These are phyloP conservation scores for Phycodurus eques DNA, from an alignment of 2,113 vertebrate species.

Conservation along the genomic window DNA sequence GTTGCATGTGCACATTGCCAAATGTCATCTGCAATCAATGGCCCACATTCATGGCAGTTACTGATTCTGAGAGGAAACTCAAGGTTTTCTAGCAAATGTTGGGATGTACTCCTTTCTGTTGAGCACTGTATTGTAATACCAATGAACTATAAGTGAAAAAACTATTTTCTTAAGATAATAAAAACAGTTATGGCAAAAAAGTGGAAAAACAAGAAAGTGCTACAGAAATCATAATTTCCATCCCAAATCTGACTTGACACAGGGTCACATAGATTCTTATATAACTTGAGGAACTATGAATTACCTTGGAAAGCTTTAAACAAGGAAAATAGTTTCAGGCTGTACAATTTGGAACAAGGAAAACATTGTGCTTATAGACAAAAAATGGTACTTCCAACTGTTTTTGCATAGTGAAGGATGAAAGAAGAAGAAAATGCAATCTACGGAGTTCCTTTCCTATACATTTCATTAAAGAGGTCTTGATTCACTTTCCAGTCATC, in stretches of 20 bases:
- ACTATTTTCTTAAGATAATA: conserved; percentile 5
- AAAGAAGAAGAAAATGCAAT: background rate
- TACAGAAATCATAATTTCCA: conserved; percentile 40
- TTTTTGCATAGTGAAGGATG: background rate
- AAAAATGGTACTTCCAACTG: background rate
- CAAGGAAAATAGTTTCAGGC: background rate
- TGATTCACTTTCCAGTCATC: background rate
- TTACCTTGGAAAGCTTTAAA: conserved; percentile 35
- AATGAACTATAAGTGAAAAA: conserved; percentile 10
- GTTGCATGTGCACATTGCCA: background rate
- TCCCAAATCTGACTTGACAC: conserved; percentile 45
- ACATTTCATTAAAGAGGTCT: background rate
- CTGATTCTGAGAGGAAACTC: background rate
- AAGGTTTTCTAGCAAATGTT: background rate
- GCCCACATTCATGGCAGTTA: background rate
- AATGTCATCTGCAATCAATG: background rate
- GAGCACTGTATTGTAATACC: background rate
- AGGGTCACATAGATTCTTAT: conserved; percentile 18
- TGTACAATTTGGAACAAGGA: conserved; percentile 18
- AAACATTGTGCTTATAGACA: background rate
- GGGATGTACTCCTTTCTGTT: background rate
- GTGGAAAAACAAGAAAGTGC: conserved; percentile 50
- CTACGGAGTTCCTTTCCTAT: background rate
- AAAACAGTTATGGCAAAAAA: conserved; percentile 17
- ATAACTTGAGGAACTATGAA: conserved; percentile 33